These are phyloP conservation scores for Solea solea DNA, from an alignment of 2,113 vertebrate genomes.

Conservation along the genomic window DNA sequence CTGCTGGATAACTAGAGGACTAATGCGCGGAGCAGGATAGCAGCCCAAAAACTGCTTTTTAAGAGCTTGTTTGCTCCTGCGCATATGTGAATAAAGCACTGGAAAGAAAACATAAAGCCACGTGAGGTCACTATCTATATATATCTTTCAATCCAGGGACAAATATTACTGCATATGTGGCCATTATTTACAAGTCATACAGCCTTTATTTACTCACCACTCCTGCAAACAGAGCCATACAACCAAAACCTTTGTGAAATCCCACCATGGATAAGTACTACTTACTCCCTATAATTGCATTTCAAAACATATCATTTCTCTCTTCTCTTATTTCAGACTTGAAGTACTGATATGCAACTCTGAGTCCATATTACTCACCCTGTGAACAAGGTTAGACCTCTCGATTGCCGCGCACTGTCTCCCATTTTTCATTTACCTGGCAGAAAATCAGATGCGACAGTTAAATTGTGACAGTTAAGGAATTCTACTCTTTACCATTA, in stretches of 20 bases:
- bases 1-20: slow-evolving; percentile 60
- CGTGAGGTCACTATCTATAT: slow-evolving; percentile 23
- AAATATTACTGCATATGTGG: neutral
- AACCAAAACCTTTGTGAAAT: slow-evolving; percentile 9
- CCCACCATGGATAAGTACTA: slow-evolving; percentile 28
- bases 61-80: slow-evolving; percentile 45
- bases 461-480: slow-evolving; percentile 83
- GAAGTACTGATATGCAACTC: slow-evolving; percentile 64
- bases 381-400: slow-evolving; percentile 80
- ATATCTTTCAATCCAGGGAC: slow-evolving; percentile 2
- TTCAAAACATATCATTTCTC: slow-evolving; percentile 51
- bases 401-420: slow-evolving; percentile 75
- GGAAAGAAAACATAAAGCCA: slow-evolving; percentile 19
- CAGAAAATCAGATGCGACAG: slow-evolving; percentile 81
- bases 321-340: slow-evolving; percentile 63
- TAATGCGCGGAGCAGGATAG: slow-evolving; percentile 52
- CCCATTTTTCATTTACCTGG: slow-evolving; percentile 84
- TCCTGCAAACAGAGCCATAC: slow-evolving; percentile 10
- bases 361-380: slow-evolving; percentile 74
- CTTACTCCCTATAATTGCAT: slow-evolving; percentile 43
- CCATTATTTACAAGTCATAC: slow-evolving; percentile 14
- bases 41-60: slow-evolving; percentile 49
- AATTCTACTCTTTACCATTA: slow-evolving; percentile 85
- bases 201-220: neutral
- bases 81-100: slow-evolving; percentile 18